These are phyloP conservation scores for Neogobius melanostomus DNA, from an alignment of 2,113 vertebrate species.

Conservation along the genomic window DNA sequence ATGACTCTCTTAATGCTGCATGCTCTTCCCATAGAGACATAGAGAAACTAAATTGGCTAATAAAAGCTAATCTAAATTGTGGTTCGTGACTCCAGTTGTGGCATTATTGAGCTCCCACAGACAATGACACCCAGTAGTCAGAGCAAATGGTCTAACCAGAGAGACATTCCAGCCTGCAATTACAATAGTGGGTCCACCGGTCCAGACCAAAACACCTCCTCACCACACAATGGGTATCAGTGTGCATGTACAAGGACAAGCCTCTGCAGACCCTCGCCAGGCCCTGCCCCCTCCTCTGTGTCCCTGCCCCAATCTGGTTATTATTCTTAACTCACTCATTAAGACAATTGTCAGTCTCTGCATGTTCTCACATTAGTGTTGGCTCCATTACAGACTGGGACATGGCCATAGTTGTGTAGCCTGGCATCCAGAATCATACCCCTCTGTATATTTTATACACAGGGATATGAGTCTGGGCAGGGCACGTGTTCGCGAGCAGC, in stretches of 20 bases:
- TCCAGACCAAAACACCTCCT: slow-evolving; percentile 79
- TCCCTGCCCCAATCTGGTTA: slow-evolving; percentile 69
- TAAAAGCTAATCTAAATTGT: slow-evolving; percentile 68
- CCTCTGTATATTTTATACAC: no score
- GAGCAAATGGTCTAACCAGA: slow-evolving; percentile 66
- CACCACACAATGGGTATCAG: slow-evolving; percentile 64
- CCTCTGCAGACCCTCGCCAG: slow-evolving; percentile 57
- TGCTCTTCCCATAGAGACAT: slow-evolving; percentile 51
- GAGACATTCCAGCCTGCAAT: slow-evolving; percentile 77
- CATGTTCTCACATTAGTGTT: slow-evolving; percentile 60
- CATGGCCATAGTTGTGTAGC: slow-evolving; percentile 2
- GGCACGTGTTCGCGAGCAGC: no score
- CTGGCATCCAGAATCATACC: no score
- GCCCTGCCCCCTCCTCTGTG: slow-evolving; percentile 50
- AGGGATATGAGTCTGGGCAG: no score
- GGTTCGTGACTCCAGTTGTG: slow-evolving; percentile 59
- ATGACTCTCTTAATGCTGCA: slow-evolving; percentile 42
- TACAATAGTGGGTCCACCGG: slow-evolving; percentile 71
- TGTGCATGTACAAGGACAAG: slow-evolving; percentile 75
- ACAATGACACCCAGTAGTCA: slow-evolving; percentile 77
- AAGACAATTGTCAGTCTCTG: slow-evolving; percentile 57
- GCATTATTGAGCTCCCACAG: slow-evolving; percentile 44
- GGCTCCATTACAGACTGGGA: slow-evolving; percentile 41
- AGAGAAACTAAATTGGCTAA: slow-evolving; percentile 63
- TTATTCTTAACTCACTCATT: slow-evolving; percentile 76